Conservation (phyloP, 2,797 vertebrate species). For the Coranthus polyacanthus region DNA sequence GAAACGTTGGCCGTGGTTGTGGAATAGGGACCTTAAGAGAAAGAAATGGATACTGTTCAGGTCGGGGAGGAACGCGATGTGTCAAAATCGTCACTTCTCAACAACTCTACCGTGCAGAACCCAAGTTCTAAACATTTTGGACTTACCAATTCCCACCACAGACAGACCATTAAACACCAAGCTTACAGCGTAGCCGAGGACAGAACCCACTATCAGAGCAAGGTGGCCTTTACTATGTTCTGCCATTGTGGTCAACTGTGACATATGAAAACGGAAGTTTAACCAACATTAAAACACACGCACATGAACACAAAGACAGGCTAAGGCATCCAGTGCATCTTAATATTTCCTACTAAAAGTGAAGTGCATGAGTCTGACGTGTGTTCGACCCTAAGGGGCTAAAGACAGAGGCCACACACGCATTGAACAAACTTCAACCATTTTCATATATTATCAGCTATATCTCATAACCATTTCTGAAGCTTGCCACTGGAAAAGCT, state of each 20-base stretch:
- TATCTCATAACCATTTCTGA: neutral
- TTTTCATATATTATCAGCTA: neutral
- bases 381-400: neutral
- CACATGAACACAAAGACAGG: neutral
- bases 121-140: no score
- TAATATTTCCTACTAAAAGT: neutral
- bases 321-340: neutral
- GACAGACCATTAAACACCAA: conserved; percentile 77
- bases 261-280: neutral
- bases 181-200: conserved; percentile 56
- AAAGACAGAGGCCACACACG: neutral
- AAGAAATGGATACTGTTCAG: neutral
- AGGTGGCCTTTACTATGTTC: conserved; percentile 65
- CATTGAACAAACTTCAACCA: no score
- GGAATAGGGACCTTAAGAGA: conserved; percentile 61
- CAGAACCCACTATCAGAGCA: conserved; percentile 52
- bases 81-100: conserved; percentile 1
- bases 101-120: no score
- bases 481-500: neutral
- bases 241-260: conserved; percentile 50
- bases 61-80: neutral
- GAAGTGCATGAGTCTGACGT: no score
- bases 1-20: conserved; percentile 77
- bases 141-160: conserved; percentile 70
- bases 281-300: neutral